A percentile compares a stretch with the other conserved stretches of the same genome.
Conservation (phyloP, 2,888 invertebrate genomes). For the Phyto melanocephala region DNA sequence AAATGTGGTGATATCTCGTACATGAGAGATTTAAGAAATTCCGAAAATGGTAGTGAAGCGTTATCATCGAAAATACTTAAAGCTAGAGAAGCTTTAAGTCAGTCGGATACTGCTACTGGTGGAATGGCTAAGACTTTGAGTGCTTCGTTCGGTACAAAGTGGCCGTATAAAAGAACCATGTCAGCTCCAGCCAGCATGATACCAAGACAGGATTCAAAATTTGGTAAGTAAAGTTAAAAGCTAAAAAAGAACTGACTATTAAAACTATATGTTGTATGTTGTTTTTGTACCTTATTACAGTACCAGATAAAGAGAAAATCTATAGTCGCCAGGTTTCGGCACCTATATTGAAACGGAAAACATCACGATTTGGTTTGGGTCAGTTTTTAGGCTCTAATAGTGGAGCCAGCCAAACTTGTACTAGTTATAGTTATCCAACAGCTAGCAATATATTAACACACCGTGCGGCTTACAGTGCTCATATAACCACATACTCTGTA, state of each 20-base stretch:
- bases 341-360: conserved; percentile 95
- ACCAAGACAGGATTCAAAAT: conserved; percentile 86
- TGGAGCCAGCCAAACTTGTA: conserved; percentile 75
- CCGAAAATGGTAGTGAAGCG: conserved; percentile 91
- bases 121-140: conserved; percentile 86
- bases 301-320: conserved; percentile 89
- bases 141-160: conserved; percentile 93
- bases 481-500: conserved; percentile 65
- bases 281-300: conserved; percentile 31
- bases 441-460: conserved; percentile 73
- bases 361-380: conserved; percentile 93
- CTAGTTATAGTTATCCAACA: conserved; percentile 72
- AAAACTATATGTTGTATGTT: not conserved
- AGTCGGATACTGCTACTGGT: conserved; percentile 83
- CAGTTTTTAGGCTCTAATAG: conserved; percentile 84
- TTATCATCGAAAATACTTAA: conserved; percentile 92
- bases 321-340: conserved; percentile 96
- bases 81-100: conserved; percentile 92
- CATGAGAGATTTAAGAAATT: conserved; percentile 89
- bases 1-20: conserved; percentile 91
- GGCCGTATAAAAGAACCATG: conserved; percentile 96
- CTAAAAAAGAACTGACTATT: too few relatives aligned
- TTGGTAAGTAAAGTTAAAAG: conserved; percentile 78
- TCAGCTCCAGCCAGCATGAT: conserved; percentile 94
- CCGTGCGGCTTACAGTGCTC: conserved; percentile 69